Evolutionary conservation across 2,113 vertebrate genomes (phyloP), one percentile per base, ranked within the genome.

Genomic region (Atherinomorus stipes): DNA sequence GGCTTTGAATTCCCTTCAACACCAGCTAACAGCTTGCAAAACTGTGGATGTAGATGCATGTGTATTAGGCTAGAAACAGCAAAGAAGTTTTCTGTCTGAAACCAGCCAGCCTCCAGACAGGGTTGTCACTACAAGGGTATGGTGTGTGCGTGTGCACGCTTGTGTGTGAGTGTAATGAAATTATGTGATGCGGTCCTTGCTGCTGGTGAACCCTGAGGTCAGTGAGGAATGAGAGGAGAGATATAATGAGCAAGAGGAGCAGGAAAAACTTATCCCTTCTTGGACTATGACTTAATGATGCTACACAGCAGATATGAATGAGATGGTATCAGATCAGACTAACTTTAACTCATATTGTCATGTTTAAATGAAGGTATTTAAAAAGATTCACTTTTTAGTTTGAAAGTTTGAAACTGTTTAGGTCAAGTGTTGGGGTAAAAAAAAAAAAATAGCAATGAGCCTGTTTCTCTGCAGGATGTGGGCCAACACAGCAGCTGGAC

Each of bases 371-470:
- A 57, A 57, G 11, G 49, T 58, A 68, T 66, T 71, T 51, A 37
- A 37, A 52, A 25, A 45, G 57, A 59, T 44, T 51, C 34, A 12
- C 42, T n/a, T n/a, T n/a, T n/a, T n/a, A n/a, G n/a, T n/a, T n/a
- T n/a, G n/a, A n/a, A 25, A 63, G 57, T 19, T 49, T 34, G 42
- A 18, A 56, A 56, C n/a, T 68, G 57, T 79, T 25, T 58, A 57
- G 44, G 44, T 64, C 4, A 26, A 58, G 51, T 28, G 21, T 21
- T 4, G 7, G 7, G 9, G 9, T 1, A 34, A 34, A 23, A 64
- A 73, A 4, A 40, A 54, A 25, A 15, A 2, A 60, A 21, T 18
- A 56, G 45, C 4, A 34, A 8, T 50, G n/a, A 18, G 42, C 38
- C 1, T 60, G 37, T 47, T 65, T 40, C 11, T 53, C 13, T 37